Conservation (phyloP, 1,140 invertebrate species). For the silkworm (Bombyx mori) region DNA sequence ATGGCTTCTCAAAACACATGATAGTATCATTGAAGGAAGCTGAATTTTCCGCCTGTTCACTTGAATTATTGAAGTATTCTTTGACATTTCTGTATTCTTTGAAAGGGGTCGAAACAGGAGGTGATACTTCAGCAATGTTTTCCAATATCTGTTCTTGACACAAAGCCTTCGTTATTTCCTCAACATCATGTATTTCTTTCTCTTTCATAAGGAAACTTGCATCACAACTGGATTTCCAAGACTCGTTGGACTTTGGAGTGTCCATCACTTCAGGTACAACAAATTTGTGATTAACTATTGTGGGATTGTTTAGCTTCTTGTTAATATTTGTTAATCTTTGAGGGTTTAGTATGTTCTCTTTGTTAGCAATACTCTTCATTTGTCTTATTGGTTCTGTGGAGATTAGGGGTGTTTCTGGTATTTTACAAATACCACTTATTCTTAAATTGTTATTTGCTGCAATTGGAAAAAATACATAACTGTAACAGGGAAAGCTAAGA, state of each 20-base stretch:
- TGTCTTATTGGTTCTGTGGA: conserved; percentile 20
- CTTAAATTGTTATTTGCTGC: conserved; percentile 33
- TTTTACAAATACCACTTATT: conserved; percentile 50
- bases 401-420: conserved; percentile 42
- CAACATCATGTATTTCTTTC: conserved; percentile 46
- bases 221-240: conserved; percentile 46
- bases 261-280: conserved; percentile 9
- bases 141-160: conserved; percentile 33
- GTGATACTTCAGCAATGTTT: conserved; percentile 37
- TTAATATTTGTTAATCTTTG: neutral
- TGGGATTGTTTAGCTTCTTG: neutral
- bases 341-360: conserved; percentile 33
- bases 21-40: conserved; percentile 41
- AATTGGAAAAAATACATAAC: conserved; percentile 17
- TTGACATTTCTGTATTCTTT: conserved; percentile 47
- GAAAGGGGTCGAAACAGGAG: conserved; percentile 48
- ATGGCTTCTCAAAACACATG: conserved; percentile 45
- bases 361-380: conserved; percentile 30
- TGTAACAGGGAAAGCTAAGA: neutral
- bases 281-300: neutral
- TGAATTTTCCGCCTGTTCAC: conserved; percentile 30
- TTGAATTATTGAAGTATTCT: conserved; percentile 45
- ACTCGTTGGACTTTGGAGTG: conserved; percentile 44
- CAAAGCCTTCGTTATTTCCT: conserved; percentile 28
- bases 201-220: conserved; percentile 52